phyloP scores from a whole-genome alignment of 2,113 vertebrate species.

The Sapayoa aenigma region DNA sequence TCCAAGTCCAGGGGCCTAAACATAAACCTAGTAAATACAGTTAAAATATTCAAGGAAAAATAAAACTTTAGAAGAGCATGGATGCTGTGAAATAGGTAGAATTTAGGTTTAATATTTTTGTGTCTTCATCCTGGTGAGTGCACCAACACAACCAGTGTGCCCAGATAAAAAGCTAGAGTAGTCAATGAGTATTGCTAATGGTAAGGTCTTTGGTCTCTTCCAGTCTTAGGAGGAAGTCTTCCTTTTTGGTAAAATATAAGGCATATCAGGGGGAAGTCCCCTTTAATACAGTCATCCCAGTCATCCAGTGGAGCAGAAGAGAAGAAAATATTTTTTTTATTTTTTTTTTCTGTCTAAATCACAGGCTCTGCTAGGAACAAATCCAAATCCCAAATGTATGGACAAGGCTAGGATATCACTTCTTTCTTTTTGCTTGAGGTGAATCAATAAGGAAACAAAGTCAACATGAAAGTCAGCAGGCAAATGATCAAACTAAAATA shows the following conservation, averaged over 20 bases:
- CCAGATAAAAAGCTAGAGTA: background rate
- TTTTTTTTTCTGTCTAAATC: background rate
- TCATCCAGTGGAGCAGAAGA: background rate
- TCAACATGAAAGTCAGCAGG: background rate
- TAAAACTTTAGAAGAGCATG: background rate
- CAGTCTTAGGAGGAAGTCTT: background rate
- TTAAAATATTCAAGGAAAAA: background rate
- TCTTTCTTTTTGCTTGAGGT: background rate
- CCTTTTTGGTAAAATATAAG: background rate
- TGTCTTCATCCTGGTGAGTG: background rate
- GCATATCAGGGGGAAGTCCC: background rate
- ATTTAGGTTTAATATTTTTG: background rate
- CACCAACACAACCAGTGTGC: background rate
- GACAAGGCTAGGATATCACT: background rate
- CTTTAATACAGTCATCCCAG: background rate
- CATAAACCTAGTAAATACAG: background rate
- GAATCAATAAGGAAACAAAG: background rate
- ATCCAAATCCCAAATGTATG: background rate
- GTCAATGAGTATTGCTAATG: too few species aligned
- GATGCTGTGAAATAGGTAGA: background rate
- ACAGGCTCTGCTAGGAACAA: background rate
- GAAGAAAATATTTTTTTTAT: background rate
- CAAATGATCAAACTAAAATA: background rate
- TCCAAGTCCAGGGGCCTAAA: background rate
- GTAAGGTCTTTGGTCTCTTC: background rate